Base-by-base conservation (phyloP, 2,797 vertebrate genomes). In the Fundulus diaphanus region DNA sequence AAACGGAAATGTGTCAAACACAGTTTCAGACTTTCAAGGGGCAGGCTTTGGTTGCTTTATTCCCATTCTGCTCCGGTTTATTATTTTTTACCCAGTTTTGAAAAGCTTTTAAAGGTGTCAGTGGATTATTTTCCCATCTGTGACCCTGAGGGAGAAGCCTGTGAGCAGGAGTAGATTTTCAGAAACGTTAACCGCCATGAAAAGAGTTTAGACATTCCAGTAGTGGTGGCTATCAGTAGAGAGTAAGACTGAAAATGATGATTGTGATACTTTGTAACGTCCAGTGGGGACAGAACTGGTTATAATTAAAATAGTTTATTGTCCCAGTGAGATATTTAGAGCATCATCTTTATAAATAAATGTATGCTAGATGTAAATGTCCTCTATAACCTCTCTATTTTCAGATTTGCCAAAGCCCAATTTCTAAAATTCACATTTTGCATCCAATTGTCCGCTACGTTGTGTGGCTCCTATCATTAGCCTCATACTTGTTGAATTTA, bases 101-200 rank as follows among this genome's bases (percentile, higher is more conserved):
- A 46, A 88, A 85, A 59, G 73, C 67, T 77, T 88, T 81, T 69
- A 35, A 7, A 77, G 75, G 68, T 79, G 67, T 84, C 79, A 15
- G 13, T 71, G 71, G 68, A 87, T 90, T 90, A 81, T 90, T 90
- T 89, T 80, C 44, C 76, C 75, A 59, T 82, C 74, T 56, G 69
- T 85, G 79, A 85, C 72, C 59, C 37, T 69, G 75, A 44, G 29
- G 61, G 29, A 68, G 40, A 48, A 42, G 40, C 59, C 42, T 71
- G 65, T 72, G 61, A 65, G 70, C 68, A 31, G 22, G 66, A 76
- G 31, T 6, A 68, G 72, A 75, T 72, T 67, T 74, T 57, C 52
- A 68, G 65, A 54, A 70, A 82, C 44, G 77, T 78, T 46, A 59
- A 63, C 54, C n/a, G 22, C 46, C 37, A 49, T 68, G 18, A 56